These are phyloP conservation scores for Enteromius argenteus DNA, from an alignment of 2,797 vertebrate genomes.

Conservation along the genomic window DNA sequence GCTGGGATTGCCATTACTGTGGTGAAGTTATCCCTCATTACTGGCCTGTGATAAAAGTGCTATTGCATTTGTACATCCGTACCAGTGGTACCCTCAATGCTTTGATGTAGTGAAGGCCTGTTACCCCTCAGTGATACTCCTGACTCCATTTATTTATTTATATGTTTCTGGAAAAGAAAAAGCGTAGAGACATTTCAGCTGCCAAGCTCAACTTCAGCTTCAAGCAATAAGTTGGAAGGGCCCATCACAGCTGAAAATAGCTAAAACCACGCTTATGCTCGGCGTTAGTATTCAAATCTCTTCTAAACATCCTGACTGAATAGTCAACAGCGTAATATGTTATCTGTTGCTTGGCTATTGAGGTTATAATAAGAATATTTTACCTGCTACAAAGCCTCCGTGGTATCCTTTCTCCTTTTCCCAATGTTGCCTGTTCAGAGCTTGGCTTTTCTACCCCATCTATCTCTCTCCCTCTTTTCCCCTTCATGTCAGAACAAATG, in stretches of 20 bases:
- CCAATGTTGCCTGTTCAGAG: conserved; percentile 51
- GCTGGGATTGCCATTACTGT: conserved; percentile 54
- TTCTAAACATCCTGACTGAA: conserved; percentile 55
- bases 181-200: conserved; percentile 19
- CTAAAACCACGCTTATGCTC: conserved; percentile 50
- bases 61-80: conserved; percentile 56
- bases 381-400: conserved; percentile 48
- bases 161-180: conserved; percentile 44
- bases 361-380: conserved; percentile 59
- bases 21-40: conserved; percentile 79
- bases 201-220: conserved; percentile 23
- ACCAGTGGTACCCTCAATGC: conserved; percentile 65
- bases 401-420: conserved; percentile 46
- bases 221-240: conserved; percentile 28
- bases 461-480: conserved; percentile 49
- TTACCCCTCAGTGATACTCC: conserved; percentile 55
- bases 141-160: conserved; percentile 26
- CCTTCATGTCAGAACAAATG: conserved; percentile 67
- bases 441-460: conserved; percentile 36
- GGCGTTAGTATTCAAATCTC: conserved; percentile 43
- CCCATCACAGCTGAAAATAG: conserved; percentile 47
- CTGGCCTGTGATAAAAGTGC: conserved; percentile 72
- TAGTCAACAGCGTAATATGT: conserved; percentile 56
- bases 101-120: conserved; percentile 71
- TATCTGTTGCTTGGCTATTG: conserved; percentile 54